A percentile compares a stretch with the other conserved stretches of the same genome.
phyloP scores from a whole-genome alignment of 2,113 vertebrate species.

The Cynoglossus semilaevis region DNA sequence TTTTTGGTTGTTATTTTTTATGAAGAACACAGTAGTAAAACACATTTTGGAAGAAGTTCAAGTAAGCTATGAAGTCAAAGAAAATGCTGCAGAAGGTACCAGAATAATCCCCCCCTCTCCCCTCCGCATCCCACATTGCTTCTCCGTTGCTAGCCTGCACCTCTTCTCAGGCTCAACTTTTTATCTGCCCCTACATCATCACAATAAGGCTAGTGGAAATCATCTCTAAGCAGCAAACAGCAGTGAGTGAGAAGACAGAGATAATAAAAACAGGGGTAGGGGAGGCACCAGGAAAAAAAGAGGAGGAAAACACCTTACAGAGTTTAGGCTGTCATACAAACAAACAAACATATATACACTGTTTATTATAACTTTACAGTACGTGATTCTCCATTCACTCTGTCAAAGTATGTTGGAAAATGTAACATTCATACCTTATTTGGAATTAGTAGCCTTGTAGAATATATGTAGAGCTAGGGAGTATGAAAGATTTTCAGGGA shows the following conservation, averaged over 20 bases:
- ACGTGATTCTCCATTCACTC: background rate
- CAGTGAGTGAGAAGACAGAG: conserved; percentile 23
- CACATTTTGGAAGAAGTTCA: no score
- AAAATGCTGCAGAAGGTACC: no score
- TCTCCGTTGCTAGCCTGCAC: conserved; percentile 20
- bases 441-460: no score
- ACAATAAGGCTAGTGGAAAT: conserved; percentile 46
- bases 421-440: conserved; percentile 1
- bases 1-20: no score
- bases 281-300: conserved; percentile 51
- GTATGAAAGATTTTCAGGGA: no score
- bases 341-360: conserved; percentile 1
- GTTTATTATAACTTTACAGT: no score
- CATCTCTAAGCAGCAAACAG: conserved; percentile 41
- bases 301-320: conserved; percentile 49
- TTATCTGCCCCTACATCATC: conserved; percentile 39
- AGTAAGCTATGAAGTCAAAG: no score
- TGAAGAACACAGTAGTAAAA: no score
- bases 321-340: conserved; percentile 40
- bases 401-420: conserved; percentile 23
- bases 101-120: no score
- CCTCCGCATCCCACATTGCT: conserved; percentile 44
- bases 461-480: no score
- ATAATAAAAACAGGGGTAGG: conserved; percentile 54
- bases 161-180: conserved; percentile 41